These are phyloP conservation scores for Odontomachus brunneus DNA, from an alignment of 1,140 invertebrate genomes.

Conservation along the genomic window DNA sequence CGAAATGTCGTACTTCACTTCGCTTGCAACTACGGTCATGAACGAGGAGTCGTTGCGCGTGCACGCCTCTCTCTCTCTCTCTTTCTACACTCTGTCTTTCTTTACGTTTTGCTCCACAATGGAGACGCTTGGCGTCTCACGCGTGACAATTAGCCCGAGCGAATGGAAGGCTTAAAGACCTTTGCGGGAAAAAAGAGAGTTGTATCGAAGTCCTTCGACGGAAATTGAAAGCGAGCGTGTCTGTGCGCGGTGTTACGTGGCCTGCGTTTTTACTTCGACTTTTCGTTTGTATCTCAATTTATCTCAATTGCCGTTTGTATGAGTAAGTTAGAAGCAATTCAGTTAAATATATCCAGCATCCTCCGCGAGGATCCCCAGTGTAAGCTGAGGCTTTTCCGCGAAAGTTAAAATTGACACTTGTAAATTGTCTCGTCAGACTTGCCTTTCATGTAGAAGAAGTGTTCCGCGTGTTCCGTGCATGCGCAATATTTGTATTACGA, in stretches of 20 bases:
- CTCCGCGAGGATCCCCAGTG: too few species aligned
- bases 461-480: too few species aligned
- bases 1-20: constrained; percentile 32
- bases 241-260: background rate
- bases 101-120: constrained; percentile 21
- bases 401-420: too few species aligned
- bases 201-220: background rate
- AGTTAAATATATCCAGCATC: too few species aligned
- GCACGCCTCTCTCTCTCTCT: background rate
- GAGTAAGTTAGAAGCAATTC: background rate
- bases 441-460: too few species aligned
- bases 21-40: background rate
- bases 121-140: background rate
- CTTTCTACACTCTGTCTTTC: constrained; percentile 36
- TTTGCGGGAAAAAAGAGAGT: constrained; percentile 1
- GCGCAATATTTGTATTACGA: background rate
- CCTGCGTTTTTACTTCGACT: background rate
- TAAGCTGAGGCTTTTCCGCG: too few species aligned
- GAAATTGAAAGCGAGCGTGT: background rate
- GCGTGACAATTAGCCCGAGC: constrained; percentile 30
- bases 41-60: background rate
- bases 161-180: constrained; percentile 13
- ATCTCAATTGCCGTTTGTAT: background rate
- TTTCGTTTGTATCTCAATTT: background rate
- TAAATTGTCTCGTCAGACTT: too few species aligned